These are phyloP conservation scores for Heteractis magnifica DNA, from an alignment of 92 coral and sea anemone genomes.

Conservation along the genomic window DNA sequence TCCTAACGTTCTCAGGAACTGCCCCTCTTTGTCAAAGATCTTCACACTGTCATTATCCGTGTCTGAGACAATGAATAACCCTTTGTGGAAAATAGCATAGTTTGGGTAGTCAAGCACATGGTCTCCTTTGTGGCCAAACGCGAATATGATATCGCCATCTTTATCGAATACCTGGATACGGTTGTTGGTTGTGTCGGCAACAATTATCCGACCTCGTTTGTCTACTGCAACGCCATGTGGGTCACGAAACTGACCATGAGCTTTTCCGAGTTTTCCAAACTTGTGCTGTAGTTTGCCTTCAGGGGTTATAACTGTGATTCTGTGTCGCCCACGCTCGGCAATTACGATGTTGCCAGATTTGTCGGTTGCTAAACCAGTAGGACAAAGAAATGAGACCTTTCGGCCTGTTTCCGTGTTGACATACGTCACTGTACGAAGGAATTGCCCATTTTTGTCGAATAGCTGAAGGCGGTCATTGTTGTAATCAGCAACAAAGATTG, in stretches of 20 bases:
- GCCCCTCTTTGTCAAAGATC: conserved; percentile 72
- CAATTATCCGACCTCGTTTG: conserved; percentile 46
- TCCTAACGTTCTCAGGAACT: conserved; percentile 54
- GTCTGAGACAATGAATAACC: conserved; percentile 69
- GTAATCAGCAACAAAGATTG: conserved; percentile 50
- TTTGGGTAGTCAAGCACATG: conserved; percentile 57
- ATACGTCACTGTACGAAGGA: conserved; percentile 40
- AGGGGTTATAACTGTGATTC: conserved; percentile 51
- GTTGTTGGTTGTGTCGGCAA: conserved; percentile 58
- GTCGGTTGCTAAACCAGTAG: conserved; percentile 58
- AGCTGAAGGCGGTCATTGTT: conserved; percentile 52
- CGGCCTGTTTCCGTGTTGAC: conserved; percentile 47
- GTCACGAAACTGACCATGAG: conserved; percentile 49
- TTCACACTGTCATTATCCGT: conserved; percentile 78
- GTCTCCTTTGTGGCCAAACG: conserved; percentile 57
- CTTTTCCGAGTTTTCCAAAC: conserved; percentile 64
- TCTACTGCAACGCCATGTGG: conserved; percentile 67
- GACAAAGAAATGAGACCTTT: conserved; percentile 41
- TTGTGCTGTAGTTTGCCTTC: conserved; percentile 39
- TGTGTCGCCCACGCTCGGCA: conserved; percentile 56
- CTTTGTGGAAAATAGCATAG: conserved; percentile 57
- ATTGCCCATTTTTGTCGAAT: conserved; percentile 37
- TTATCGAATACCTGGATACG: conserved; percentile 65
- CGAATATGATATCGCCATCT: conserved; percentile 51
- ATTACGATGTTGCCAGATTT: conserved; percentile 46